These are phyloP conservation scores for Protophormia terraenovae DNA, from an alignment of 2,888 invertebrate species.

Conservation along the genomic window DNA sequence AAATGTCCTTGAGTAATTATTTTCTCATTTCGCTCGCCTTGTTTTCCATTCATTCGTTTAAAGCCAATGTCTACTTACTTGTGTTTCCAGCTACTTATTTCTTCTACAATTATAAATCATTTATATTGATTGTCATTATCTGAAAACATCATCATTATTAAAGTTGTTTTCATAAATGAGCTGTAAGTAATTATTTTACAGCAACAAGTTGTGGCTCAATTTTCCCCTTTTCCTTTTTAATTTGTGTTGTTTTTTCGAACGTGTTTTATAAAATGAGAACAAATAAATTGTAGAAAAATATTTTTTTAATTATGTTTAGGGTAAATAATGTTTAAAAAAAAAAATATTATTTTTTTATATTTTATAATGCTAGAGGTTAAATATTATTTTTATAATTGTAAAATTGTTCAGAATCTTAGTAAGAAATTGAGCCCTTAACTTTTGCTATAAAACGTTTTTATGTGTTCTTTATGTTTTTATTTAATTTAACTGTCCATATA, in stretches of 20 bases:
- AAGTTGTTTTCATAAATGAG: conserved; percentile 58
- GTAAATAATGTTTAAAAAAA: not conserved
- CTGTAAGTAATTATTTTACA: conserved; percentile 56
- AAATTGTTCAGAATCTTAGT: no score
- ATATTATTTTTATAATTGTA: no score
- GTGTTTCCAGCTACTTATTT: conserved; percentile 6
- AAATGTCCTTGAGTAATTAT: conserved; percentile 49
- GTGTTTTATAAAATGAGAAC: not conserved
- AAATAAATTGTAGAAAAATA: not conserved
- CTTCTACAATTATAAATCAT: conserved; percentile 44
- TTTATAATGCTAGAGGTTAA: no score
- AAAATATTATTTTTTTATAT: no score
- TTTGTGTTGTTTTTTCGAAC: not conserved
- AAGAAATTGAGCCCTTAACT: no score
- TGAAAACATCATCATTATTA: conserved; percentile 65
- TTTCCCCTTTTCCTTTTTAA: not conserved
- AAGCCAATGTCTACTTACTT: conserved; percentile 13
- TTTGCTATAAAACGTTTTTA: no score
- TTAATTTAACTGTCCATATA: no score
- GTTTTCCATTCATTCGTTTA: not conserved
- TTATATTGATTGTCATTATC: conserved; percentile 53
- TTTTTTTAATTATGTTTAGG: not conserved
- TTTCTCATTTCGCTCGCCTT: not conserved
- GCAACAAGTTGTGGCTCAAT: conserved; percentile 40
- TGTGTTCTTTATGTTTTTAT: no score